Evolutionary conservation across 2,113 vertebrate species (phyloP), one percentile per base, ranked within the genome.

Genomic region (Loxodonta africana): DNA sequence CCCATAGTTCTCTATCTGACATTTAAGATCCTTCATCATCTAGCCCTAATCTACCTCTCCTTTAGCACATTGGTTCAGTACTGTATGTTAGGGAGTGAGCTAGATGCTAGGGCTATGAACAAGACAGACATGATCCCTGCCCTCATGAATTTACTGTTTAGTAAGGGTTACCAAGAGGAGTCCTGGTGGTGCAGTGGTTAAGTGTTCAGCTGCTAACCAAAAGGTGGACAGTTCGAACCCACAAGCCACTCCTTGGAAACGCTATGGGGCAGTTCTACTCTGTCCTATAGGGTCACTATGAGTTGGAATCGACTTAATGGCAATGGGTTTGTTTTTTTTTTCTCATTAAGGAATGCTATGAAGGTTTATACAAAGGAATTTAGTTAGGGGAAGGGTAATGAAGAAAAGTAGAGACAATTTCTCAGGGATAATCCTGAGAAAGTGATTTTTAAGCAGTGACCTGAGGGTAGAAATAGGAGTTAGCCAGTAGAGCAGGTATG

Each of bases 11-110:
- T 83, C 57, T 21, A 63, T 37, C 63, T 95, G 77, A 85, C 51
- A 95, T 41, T 90, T 37, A 73, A 88, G 91, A 94, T 62, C 41
- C 17, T n/a, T 82, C 57, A 71, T 46, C 37, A 74, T 77, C 46
- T 60, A 83, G 25, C 21, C 26, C 33, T 44, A 83, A 3, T 53
- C 28, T 51, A 76, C 14, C 23, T 57, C 62, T 89, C 62, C 73
- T 95, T 53, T 69, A 86, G 76, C 17, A 62, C 41, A 17, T 48
- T 80, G 67, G 57, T 76, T 65, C 81, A 77, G 33, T 37, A 88
- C 60, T 62, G 25, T 12, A 69, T n/a, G 14, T 44, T 83, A 86
- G 10, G 10, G 37, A 77, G 41, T 46, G 10, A 44, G 37, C 37
- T 60, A 91, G 74, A 48, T 71, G 37, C 62, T 51, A 51, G 15